Evolutionary conservation across 2,797 vertebrate genomes (phyloP).

Genomic region (Mionectes olivaceus): DNA sequence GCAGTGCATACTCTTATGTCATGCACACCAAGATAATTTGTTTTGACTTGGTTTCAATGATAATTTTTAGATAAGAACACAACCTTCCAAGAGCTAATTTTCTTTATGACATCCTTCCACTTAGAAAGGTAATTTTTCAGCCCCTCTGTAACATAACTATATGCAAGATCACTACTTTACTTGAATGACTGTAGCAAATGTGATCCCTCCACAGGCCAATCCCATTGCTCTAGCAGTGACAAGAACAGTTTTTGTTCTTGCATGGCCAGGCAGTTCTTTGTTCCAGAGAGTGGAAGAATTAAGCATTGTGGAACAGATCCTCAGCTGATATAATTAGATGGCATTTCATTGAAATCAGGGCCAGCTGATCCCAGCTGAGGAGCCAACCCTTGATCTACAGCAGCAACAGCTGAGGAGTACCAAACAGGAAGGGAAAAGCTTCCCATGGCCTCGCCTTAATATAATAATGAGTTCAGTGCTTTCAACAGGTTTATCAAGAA

Average conservation of each 20-base stretch:
- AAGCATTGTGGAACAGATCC: conserved; percentile 33
- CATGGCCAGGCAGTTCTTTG: conserved; percentile 27
- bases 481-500: not conserved
- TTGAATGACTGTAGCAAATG: not conserved
- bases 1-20: not conserved
- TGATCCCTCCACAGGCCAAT: not conserved
- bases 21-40: not conserved
- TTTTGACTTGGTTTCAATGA: conserved; percentile 28
- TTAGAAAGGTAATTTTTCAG: not conserved
- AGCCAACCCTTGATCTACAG: not conserved
- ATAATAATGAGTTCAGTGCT: not conserved
- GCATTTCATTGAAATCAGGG: conserved; percentile 23
- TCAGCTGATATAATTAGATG: conserved; percentile 53
- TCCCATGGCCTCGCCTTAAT: not conserved
- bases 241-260: conserved; percentile 17
- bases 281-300: conserved; percentile 37
- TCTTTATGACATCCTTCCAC: not conserved
- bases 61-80: conserved; percentile 17
- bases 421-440: not conserved
- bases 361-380: conserved; percentile 42
- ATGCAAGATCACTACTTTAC: not conserved
- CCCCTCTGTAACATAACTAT: not conserved
- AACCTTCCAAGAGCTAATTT: not conserved
- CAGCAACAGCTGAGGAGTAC: not conserved
- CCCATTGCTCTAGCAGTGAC: not conserved